Evolutionary conservation across 2,113 vertebrate species (phyloP), one percentile per base, ranked within the genome.

Genomic region (Oncorhynchus keta): DNA sequence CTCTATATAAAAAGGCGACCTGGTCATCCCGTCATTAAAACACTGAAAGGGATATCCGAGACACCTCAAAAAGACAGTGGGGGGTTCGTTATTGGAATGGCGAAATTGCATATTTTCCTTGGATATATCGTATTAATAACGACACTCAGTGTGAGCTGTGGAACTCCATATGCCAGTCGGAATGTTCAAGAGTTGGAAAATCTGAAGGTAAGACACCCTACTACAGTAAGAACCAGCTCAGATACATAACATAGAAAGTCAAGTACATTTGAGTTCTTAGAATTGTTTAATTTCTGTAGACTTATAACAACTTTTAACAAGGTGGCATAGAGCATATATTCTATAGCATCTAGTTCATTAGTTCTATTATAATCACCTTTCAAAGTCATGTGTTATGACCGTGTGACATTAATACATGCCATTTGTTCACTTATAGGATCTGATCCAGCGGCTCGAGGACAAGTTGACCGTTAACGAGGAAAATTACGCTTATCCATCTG

Each of bases 381-480:
- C 2, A 45, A 68, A 62, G n/a, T 24, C 24, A 22, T 62, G 18
- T 61, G 16, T 35, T 30, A 32, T 7, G 30, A 68, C 32, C 7
- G 6, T 57, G 59, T 62, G 59, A 62, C 24, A 67, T 8, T 67
- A 35, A 35, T 68, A 3, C 18, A 32, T 16, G 18, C 30, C 32
- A 45, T 68, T 32, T 35, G 2, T 68, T 68, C 30, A n/a, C 30
- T 30, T 68, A 30, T 57, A 77, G 76, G 61, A 77, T 5, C 32
- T 77, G 24, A 77, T 71, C 22, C 68, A 77, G n/a, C n/a, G 14
- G 18, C 57, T 77, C 13, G 69, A 77, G 12, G 61, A 77, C n/a
- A 77, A 30, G 8, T 13, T 72, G 39, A 45, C 57, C 8, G 20
- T 61, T 32, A 71, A 64, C n/a, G 68, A 77, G 7, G 69, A 71